A percentile compares a stretch with the other conserved stretches of the same genome.
Evolutionary conservation across 53 echinoderm and acorn worm species (phyloP).

Genomic region (Arbacia lixula): DNA sequence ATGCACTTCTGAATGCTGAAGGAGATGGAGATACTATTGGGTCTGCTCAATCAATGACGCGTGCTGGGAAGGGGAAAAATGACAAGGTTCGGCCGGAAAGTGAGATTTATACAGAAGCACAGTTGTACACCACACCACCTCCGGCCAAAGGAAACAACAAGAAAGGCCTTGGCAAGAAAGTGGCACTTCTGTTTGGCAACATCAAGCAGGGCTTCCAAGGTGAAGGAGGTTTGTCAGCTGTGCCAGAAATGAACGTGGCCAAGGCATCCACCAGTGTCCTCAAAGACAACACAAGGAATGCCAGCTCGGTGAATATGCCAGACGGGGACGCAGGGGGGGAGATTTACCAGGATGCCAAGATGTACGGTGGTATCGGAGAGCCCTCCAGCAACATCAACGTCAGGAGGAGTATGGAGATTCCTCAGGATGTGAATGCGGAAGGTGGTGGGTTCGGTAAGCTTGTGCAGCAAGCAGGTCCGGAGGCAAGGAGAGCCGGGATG

Average conservation of each 20-base stretch:
- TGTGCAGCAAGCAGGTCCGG: not conserved
- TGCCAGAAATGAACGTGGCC: too few relatives aligned
- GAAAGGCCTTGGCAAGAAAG: not conserved
- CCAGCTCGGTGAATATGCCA: not conserved
- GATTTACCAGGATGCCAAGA: constrained; percentile 27
- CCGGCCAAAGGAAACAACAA: not conserved
- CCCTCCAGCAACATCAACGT: not conserved
- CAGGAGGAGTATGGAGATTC: not conserved
- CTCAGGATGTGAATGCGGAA: constrained; percentile 21
- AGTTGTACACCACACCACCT: not conserved
- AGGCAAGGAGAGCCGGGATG: not conserved
- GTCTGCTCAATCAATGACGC: not conserved
- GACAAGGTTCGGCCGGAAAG: not conserved
- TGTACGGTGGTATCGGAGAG: constrained; percentile 15
- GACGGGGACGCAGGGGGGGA: not conserved
- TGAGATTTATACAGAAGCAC: constrained; percentile 35
- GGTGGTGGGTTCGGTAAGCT: constrained; percentile 14
- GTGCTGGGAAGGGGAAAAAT: not conserved
- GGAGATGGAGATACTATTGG: constrained; percentile 25
- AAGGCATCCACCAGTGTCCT: too few relatives aligned
- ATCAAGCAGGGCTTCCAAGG: too few relatives aligned
- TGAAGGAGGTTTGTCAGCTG: too few relatives aligned
- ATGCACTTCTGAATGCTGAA: not conserved
- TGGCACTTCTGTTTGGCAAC: too few relatives aligned
- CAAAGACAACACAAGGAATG: too few relatives aligned